Evolutionary conservation across 2,113 vertebrate genomes (phyloP), one percentile per base, ranked within the genome.

Genomic region (Cinclus mexicanus): DNA sequence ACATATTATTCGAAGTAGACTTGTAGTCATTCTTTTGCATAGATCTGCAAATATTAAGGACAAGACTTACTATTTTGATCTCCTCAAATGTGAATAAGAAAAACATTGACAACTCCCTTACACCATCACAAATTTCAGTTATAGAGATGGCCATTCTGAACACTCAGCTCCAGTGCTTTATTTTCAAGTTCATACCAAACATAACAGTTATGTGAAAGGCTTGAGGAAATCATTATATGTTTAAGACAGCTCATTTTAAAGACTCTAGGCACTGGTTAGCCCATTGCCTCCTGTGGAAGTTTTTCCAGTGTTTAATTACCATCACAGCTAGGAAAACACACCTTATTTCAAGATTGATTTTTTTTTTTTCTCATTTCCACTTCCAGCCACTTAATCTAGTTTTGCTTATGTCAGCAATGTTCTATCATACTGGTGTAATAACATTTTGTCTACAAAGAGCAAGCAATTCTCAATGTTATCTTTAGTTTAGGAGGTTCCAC

Each of bases 351-450:
- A 69, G 23, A 75, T 25, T 47, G 49, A 49, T 39, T 61, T 79
- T 91, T 93, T 79, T 91, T 93, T 91, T 63, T 49, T 31, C 55
- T 90, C 33, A 69, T 84, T 93, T 59, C 39, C 59, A 10, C 16
- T 83, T 91, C 11, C 5, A 89, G 39, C 53, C 35, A 50, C 21
- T 80, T 67, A 71, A 42, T 61, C 22, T 46, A 33, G 35, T 86
- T 87, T 63, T 68, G 19, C 35, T 59, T 37, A 33, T 59, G 29
- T 76, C 59, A 87, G 33, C 53, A 80, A 26, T n/a, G 9, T 11
- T 87, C 14, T 53, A 22, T 12, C 25, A 65, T n/a, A n/a, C 47
- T 13, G 7, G 2, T 56, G 10, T n/a, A 39, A 22, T 16, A 55
- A 14, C 10, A 71, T 2, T 86, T 44, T 60, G 4, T 46, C 20